Evolutionary conservation across 2,888 invertebrate species (phyloP).

Genomic region (Erebia ligea): DNA sequence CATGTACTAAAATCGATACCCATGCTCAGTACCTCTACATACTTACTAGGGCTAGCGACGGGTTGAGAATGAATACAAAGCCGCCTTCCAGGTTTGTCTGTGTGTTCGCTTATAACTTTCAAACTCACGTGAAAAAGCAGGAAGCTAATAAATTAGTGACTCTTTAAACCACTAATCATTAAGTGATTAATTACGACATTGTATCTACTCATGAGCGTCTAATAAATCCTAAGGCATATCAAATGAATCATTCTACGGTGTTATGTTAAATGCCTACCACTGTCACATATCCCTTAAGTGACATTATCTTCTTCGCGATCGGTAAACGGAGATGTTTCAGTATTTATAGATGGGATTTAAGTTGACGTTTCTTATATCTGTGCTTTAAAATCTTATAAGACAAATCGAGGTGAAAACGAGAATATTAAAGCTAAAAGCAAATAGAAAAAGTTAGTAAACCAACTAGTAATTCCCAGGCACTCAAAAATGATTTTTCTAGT

Average conservation of each 20-base stretch:
- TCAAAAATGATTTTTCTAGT: too few relatives aligned
- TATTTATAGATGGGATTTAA: conserved; percentile 6
- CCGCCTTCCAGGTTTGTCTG: too few relatives aligned
- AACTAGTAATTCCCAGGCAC: too few relatives aligned
- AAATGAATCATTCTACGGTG: conserved; percentile 30
- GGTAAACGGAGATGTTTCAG: conserved; percentile 8
- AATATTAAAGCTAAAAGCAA: too few relatives aligned
- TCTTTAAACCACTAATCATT: neutral
- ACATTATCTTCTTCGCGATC: conserved; percentile 43
- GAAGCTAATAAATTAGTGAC: neutral
- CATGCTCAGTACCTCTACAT: too few relatives aligned
- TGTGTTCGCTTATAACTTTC: too few relatives aligned
- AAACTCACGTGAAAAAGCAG: neutral
- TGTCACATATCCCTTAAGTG: conserved; percentile 41
- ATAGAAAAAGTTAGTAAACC: too few relatives aligned
- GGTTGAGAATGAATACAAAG: too few relatives aligned
- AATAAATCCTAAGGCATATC: conserved; percentile 31
- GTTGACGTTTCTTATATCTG: conserved; percentile 8
- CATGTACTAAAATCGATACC: too few relatives aligned
- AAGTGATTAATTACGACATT: conserved; percentile 4
- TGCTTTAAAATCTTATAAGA: neutral
- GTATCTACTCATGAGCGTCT: conserved; percentile 8
- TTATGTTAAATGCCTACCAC: conserved; percentile 37
- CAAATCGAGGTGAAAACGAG: neutral
- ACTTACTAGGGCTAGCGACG: too few relatives aligned